These are phyloP conservation scores for Pseudorhombus dupliciocellatus DNA, from an alignment of 2,113 vertebrate genomes.

Conservation along the genomic window DNA sequence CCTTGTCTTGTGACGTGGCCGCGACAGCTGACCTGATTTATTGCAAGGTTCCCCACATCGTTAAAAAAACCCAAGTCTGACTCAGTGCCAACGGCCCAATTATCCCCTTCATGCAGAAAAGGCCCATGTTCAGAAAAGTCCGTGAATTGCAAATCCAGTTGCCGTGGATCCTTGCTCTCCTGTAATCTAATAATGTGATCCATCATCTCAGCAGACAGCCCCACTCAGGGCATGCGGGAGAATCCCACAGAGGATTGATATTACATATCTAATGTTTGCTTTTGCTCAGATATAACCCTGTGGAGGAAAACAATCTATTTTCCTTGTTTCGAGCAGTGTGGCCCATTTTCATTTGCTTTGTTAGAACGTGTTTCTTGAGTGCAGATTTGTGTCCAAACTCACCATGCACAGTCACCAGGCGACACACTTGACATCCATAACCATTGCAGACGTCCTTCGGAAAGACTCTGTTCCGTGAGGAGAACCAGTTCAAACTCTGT, in stretches of 20 bases:
- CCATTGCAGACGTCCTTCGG: slow-evolving; percentile 6
- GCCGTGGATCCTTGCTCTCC: slow-evolving; percentile 55
- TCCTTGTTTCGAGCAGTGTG: slow-evolving; percentile 10
- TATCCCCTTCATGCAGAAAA: slow-evolving; percentile 70
- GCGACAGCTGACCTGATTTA: slow-evolving; percentile 74
- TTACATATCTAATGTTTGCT: slow-evolving; percentile 60
- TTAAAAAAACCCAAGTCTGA: slow-evolving; percentile 67
- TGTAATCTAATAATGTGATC: slow-evolving; percentile 77
- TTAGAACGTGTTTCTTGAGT: neutral
- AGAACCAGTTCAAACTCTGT: slow-evolving; percentile 7
- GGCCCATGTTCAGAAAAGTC: slow-evolving; percentile 58
- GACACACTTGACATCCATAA: slow-evolving; percentile 61
- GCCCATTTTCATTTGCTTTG: neutral
- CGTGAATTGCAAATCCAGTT: slow-evolving; percentile 76
- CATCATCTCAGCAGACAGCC: slow-evolving; percentile 69
- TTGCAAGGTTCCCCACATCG: slow-evolving; percentile 66
- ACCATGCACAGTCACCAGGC: neutral
- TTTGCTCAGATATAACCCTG: slow-evolving; percentile 40
- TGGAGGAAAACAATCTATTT: slow-evolving; percentile 13
- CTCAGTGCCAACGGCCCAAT: slow-evolving; percentile 74
- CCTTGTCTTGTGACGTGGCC: slow-evolving; percentile 62
- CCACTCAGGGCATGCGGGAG: slow-evolving; percentile 34
- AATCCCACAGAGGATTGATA: slow-evolving; percentile 65
- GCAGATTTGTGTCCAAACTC: too few species aligned
- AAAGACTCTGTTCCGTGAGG: neutral